These are phyloP conservation scores for Pogonus chalceus DNA, from an alignment of 1,140 invertebrate species.

Conservation along the genomic window DNA sequence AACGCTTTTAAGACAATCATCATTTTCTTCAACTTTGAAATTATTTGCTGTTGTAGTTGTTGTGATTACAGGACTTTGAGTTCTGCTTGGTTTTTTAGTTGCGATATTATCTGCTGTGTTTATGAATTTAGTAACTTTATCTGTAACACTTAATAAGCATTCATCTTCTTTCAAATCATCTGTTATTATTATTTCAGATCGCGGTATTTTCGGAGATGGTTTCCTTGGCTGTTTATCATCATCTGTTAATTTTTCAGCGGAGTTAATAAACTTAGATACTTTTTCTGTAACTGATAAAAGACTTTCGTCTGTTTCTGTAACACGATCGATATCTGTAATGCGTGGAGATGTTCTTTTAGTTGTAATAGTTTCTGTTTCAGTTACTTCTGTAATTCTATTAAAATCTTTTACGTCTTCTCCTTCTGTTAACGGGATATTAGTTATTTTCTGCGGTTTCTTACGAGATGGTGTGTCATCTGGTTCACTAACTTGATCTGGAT, in stretches of 20 bases:
- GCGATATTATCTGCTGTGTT: slow-evolving; percentile 46
- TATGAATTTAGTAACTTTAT: slow-evolving; percentile 54
- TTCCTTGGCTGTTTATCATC: slow-evolving; percentile 33
- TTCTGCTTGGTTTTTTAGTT: slow-evolving; percentile 17
- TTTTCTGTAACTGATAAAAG: slow-evolving; percentile 40
- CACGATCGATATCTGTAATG: slow-evolving; percentile 27
- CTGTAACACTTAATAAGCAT: slow-evolving; percentile 51
- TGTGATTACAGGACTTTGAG: not conserved
- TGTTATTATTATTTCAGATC: slow-evolving; percentile 32
- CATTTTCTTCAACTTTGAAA: slow-evolving; percentile 25
- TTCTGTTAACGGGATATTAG: slow-evolving; percentile 30
- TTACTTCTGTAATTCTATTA: slow-evolving; percentile 42
- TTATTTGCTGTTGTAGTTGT: slow-evolving; percentile 9
- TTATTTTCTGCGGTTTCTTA: slow-evolving; percentile 39
- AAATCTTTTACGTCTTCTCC: slow-evolving; percentile 31
- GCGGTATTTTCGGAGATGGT: slow-evolving; percentile 29
- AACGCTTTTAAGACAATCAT: slow-evolving; percentile 38
- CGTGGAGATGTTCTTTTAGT: slow-evolving; percentile 31
- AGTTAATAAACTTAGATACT: slow-evolving; percentile 36
- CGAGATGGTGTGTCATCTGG: slow-evolving; percentile 49
- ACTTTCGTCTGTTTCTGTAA: slow-evolving; percentile 33
- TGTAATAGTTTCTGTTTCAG: slow-evolving; percentile 39
- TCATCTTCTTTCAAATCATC: slow-evolving; percentile 48
- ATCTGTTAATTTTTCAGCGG: slow-evolving; percentile 27
- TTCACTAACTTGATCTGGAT: slow-evolving; percentile 58